Conservation (phyloP, 2,797 vertebrate genomes). For the Oreortyx pictus region DNA sequence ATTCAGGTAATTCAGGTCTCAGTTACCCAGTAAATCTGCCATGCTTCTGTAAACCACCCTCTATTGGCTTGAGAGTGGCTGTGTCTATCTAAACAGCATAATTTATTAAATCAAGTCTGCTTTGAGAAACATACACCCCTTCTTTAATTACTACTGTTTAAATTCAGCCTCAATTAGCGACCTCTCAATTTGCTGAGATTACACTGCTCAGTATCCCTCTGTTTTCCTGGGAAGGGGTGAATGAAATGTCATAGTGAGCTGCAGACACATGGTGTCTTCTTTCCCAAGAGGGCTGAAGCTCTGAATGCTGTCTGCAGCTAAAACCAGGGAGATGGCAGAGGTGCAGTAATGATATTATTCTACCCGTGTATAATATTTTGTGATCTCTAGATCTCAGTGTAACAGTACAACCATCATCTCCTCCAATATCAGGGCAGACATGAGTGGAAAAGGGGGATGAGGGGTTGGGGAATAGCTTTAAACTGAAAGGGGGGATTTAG, state of each 20-base stretch:
- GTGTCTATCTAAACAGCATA: not conserved
- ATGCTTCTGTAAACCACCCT: constrained; percentile 16
- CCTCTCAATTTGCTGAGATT: constrained; percentile 30
- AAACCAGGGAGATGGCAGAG: not conserved
- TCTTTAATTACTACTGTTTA: constrained; percentile 32
- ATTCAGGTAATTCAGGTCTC: constrained; percentile 17
- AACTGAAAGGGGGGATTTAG: no score
- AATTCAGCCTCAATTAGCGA: constrained; percentile 33
- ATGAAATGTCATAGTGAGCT: not conserved
- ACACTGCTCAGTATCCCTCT: not conserved
- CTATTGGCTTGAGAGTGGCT: not conserved
- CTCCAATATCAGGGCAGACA: not conserved
- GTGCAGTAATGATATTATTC: not conserved
- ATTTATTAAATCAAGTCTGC: constrained; percentile 45
- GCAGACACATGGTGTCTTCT: not conserved
- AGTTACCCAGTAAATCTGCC: not conserved
- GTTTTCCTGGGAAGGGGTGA: not conserved
- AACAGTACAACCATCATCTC: not conserved
- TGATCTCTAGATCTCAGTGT: not conserved
- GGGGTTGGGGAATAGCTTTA: no score
- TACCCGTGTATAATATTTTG: not conserved
- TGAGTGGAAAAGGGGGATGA: no score
- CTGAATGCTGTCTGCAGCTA: not conserved
- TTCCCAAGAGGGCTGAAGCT: not conserved
- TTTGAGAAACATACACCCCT: constrained; percentile 39